These are phyloP conservation scores for Lottia scabra DNA, from an alignment of 2,888 invertebrate genomes.

Conservation along the genomic window DNA sequence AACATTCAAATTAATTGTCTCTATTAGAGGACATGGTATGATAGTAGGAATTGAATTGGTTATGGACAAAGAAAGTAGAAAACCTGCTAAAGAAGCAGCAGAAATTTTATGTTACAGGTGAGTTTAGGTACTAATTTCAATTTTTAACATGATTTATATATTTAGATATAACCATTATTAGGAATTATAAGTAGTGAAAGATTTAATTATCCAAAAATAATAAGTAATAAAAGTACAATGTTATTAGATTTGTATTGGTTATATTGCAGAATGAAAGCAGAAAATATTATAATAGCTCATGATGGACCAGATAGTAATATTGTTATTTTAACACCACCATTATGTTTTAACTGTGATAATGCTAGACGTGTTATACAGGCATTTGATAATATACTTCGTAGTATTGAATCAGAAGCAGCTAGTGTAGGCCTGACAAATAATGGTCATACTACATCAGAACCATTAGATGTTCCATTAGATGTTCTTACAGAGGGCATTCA, in stretches of 20 bases:
- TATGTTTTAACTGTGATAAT: slow-evolving; percentile 63
- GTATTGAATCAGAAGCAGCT: slow-evolving; percentile 37
- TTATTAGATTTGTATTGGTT: no score
- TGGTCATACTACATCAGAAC: background rate
- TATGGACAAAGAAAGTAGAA: slow-evolving; percentile 57
- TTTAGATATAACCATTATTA: no score
- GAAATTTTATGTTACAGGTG: slow-evolving; percentile 59
- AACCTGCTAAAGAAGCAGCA: slow-evolving; percentile 59
- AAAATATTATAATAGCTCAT: slow-evolving; percentile 53
- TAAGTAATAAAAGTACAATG: no score
- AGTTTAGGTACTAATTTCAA: background rate
- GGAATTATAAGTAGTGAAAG: no score
- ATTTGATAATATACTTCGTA: slow-evolving; percentile 44
- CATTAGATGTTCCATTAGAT: slow-evolving; percentile 21
- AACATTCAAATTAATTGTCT: no score
- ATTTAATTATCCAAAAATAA: no score
- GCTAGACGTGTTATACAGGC: slow-evolving; percentile 53
- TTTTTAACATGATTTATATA: no score
- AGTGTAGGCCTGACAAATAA: slow-evolving; percentile 25
- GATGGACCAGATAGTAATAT: slow-evolving; percentile 61
- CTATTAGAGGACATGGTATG: slow-evolving; percentile 57
- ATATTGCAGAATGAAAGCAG: slow-evolving; percentile 52
- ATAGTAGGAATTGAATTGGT: slow-evolving; percentile 60
- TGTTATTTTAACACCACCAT: slow-evolving; percentile 52
- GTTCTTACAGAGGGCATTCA: slow-evolving; percentile 20